These are phyloP conservation scores for Sciurus vulgaris DNA, from an alignment of 2,797 vertebrate species.

Conservation along the genomic window DNA sequence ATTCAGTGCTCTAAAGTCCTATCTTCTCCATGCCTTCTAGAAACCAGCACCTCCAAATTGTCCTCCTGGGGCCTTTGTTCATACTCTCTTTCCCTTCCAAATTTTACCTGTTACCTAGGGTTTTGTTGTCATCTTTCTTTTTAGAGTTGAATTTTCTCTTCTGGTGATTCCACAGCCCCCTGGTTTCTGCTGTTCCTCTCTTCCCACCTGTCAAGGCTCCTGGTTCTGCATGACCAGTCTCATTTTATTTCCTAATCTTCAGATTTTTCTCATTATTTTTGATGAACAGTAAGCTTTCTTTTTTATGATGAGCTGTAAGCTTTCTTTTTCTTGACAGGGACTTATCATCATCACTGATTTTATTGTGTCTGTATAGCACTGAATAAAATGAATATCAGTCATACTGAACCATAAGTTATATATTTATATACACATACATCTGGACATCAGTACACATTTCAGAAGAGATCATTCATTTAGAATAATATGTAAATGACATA, in stretches of 20 bases:
- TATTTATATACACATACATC: not conserved
- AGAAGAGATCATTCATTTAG: not conserved
- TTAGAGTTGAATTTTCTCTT: not conserved
- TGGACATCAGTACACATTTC: not conserved
- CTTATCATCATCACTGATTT: not conserved
- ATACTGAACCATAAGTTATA: not conserved
- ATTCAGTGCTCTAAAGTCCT: not conserved
- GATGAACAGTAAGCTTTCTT: too few relatives aligned
- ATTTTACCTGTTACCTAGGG: too few relatives aligned
- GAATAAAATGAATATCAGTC: not conserved
- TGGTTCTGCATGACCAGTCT: not conserved
- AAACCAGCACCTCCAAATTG: not conserved
- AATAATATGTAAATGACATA: not conserved
- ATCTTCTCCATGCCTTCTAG: not conserved
- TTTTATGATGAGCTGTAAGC: not conserved
- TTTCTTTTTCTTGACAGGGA: not conserved
- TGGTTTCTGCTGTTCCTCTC: not conserved
- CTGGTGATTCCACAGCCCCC: too few relatives aligned
- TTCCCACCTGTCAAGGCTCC: not conserved
- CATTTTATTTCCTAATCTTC: not conserved
- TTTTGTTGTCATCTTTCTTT: too few relatives aligned
- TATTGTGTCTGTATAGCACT: not conserved
- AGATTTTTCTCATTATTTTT: not conserved
- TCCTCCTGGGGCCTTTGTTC: not conserved
- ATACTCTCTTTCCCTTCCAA: not conserved